Evolutionary conservation across 2,888 invertebrate species (phyloP).

Genomic region (Drosophila monieri): DNA sequence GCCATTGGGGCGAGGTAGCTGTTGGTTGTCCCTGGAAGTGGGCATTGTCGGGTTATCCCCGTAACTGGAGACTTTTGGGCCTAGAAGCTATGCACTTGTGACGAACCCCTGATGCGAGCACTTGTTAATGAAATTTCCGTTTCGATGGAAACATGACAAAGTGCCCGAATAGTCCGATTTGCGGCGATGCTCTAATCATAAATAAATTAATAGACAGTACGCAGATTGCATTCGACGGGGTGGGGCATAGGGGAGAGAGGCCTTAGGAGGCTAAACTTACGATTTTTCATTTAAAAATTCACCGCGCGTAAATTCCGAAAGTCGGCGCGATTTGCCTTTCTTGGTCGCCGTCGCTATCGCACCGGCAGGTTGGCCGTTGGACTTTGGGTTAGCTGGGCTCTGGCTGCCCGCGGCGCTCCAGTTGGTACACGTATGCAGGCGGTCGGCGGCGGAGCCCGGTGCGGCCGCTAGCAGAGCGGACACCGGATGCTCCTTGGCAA

Average conservation of each 20-base stretch:
- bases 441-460: constrained; percentile 21
- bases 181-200: not conserved
- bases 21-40: not conserved
- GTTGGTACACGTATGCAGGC: constrained; percentile 60
- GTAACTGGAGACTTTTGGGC: not conserved
- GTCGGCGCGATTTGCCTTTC: constrained; percentile 84
- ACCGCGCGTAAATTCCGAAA: constrained; percentile 85
- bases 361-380: constrained; percentile 21
- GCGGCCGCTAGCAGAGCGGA: constrained; percentile 34
- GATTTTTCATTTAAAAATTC: constrained; percentile 85
- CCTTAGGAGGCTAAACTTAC: constrained; percentile 79
- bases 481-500: constrained; percentile 36
- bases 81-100: no score
- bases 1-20: constrained; percentile 18
- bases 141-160: not conserved
- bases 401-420: constrained; percentile 42
- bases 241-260: not conserved
- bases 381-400: constrained; percentile 39
- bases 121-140: not conserved
- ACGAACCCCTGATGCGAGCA: not conserved
- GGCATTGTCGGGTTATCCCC: not conserved
- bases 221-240: not conserved
- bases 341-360: constrained; percentile 56
- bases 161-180: not conserved
- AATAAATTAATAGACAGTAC: constrained; percentile 50